Base-by-base conservation (phyloP, 2,797 vertebrate species). In the Microhierax caerulescens region DNA sequence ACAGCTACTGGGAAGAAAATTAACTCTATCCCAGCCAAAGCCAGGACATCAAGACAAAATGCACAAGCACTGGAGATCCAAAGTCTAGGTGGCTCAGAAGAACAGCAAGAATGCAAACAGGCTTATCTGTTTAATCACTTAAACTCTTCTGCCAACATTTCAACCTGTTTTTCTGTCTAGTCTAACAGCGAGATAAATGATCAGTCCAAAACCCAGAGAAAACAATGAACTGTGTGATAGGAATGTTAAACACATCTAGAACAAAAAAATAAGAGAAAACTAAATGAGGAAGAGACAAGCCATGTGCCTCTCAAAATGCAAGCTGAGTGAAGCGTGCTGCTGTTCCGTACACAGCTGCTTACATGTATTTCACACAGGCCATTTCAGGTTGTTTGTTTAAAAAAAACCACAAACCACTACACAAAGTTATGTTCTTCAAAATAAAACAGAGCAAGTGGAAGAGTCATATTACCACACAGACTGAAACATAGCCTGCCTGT, bases 231-330 rank as follows among this genome's bases (percentile, higher is more conserved):
- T 14, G 13, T 54, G 72, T 41, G 47, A 77, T 1, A 75, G 43
- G 50, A 92, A 93, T 18, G 51, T 22, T 78, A 64, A 87, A 34
- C 43, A 76, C 22, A 75, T 50, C n/a, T 11, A 72, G n/a, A 82
- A 80, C 3, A 24, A 97, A 81, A 91, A 94, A 92, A 87, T 34
- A 79, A 57, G 6, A 30, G 59, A 69, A 73, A 56, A 41, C 6
- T 36, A 93, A 89, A 87, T 63, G 86, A 93, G 94, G 96, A 96
- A 97, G 91, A 91, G 57, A 83, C 30, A 61, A 92, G 68, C 68
- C 68, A 90, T 75, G 56, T 9, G 64, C 32, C 47, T 85, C 85
- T 88, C 69, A 81, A 78, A 94, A 85, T 19, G 65, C 50, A 93
- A 91, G 93, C 93, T 95, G 86, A 97, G 88, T 92, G 90, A 93